These are phyloP conservation scores for Drosophila rufa DNA, from an alignment of 1,140 invertebrate species.

Conservation along the genomic window DNA sequence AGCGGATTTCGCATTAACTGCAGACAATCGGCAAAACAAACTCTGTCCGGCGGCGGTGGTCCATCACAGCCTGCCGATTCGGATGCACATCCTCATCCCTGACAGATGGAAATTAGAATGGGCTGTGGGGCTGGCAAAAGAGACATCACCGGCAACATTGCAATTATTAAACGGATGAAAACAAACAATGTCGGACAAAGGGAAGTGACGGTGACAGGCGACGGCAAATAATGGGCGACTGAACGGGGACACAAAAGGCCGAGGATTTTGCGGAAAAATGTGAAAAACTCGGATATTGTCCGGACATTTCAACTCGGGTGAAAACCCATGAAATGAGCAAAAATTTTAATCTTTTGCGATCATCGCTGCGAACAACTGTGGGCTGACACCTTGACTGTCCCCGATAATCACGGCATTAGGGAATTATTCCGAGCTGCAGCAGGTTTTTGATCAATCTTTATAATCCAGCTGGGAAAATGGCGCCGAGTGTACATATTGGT, in stretches of 20 bases:
- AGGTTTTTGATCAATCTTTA: conserved; percentile 37
- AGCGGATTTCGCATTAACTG: conserved; percentile 70
- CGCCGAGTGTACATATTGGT: not conserved
- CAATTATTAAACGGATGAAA: conserved; percentile 69
- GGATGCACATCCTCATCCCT: conserved; percentile 29
- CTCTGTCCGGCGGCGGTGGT: conserved; percentile 17
- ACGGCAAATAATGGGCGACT: conserved; percentile 51
- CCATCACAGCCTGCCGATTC: conserved; percentile 17
- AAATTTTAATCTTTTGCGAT: conserved; percentile 47
- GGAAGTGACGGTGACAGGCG: conserved; percentile 62
- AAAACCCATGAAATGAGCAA: conserved; percentile 74
- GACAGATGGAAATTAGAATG: conserved; percentile 68
- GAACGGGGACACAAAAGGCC: conserved; percentile 33
- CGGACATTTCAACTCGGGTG: conserved; percentile 31
- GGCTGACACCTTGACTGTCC: conserved; percentile 45
- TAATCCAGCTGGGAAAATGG: conserved; percentile 32
- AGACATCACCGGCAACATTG: conserved; percentile 59
- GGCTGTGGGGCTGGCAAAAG: conserved; percentile 44
- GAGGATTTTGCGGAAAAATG: conserved; percentile 45
- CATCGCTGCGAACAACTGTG: conserved; percentile 36
- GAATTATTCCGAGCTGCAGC: conserved; percentile 42
- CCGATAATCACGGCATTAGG: conserved; percentile 36
- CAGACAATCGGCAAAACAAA: conserved; percentile 63
- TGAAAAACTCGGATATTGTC: conserved; percentile 56
- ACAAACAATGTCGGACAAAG: conserved; percentile 66